Conservation (phyloP, 2,113 vertebrate species). For the Periophthalmodon schlosseri region DNA sequence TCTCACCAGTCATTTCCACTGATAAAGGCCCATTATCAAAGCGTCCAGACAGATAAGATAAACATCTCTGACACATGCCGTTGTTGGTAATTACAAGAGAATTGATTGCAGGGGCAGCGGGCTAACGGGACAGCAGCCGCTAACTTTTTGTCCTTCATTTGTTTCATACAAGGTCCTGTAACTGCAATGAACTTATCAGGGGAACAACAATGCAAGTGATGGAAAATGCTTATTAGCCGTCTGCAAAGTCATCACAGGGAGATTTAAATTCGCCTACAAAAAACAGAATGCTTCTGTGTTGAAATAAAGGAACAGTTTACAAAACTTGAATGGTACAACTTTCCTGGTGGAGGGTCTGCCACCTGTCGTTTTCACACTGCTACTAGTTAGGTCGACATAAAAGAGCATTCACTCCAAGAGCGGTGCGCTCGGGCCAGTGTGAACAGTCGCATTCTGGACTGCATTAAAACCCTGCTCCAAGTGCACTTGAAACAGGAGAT, state of each 20-base stretch:
- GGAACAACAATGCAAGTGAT: background rate
- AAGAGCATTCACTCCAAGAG: too few species aligned
- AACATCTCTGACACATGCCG: conserved; percentile 61
- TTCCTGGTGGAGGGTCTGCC: too few species aligned
- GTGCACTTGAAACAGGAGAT: too few species aligned
- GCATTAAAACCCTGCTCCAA: too few species aligned
- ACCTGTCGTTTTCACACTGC: too few species aligned
- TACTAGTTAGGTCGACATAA: too few species aligned
- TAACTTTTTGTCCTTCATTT: conserved; percentile 57
- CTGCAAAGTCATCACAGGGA: conserved; percentile 2
- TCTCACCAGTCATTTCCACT: conserved; percentile 55
- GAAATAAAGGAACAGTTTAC: background rate
- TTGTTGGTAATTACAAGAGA: conserved; percentile 67
- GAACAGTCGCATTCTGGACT: too few species aligned
- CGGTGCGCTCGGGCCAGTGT: too few species aligned
- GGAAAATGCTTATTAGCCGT: conserved; percentile 30
- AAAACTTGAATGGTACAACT: background rate
- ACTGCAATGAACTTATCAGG: conserved; percentile 30
- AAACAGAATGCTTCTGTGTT: background rate
- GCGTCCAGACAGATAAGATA: conserved; percentile 67
- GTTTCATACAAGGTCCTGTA: conserved; percentile 7
- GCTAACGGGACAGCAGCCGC: conserved; percentile 17
- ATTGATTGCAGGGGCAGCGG: conserved; percentile 63
- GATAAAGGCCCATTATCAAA: conserved; percentile 72
- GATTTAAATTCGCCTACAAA: background rate